phyloP scores from a whole-genome alignment of 2,113 vertebrate genomes.

The human region DNA sequence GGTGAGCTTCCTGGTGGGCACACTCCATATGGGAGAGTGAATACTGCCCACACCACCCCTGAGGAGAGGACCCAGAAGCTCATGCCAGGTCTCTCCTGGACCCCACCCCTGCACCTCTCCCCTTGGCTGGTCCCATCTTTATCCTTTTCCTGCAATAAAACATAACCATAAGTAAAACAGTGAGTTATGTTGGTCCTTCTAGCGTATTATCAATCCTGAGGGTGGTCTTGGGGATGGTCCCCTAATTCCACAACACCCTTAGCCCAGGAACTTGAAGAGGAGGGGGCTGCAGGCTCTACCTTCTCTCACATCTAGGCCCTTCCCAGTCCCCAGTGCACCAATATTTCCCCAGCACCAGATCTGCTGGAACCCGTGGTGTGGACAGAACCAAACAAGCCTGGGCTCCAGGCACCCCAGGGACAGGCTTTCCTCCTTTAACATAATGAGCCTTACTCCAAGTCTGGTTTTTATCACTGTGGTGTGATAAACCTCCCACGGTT shows the following conservation, averaged over 20 bases:
- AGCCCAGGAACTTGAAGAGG: not conserved
- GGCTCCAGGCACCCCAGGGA: not conserved
- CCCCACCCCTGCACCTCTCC: not conserved
- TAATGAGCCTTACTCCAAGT: not conserved
- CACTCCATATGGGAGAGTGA: no score
- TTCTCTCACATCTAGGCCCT: not conserved
- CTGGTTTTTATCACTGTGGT: not conserved
- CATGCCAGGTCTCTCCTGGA: not conserved
- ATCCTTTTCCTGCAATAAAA: not conserved
- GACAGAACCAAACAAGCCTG: not conserved
- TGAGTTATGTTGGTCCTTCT: not conserved
- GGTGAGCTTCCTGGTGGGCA: no score
- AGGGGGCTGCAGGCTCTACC: not conserved
- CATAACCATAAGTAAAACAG: not conserved
- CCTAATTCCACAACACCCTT: not conserved
- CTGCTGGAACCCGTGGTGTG: not conserved
- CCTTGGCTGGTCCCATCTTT: not conserved
- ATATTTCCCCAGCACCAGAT: not conserved
- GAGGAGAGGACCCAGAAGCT: not conserved
- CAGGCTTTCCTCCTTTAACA: not conserved
- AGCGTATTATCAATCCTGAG: not conserved
- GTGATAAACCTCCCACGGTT: no score
- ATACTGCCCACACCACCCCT: fast-evolving
- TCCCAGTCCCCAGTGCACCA: not conserved
- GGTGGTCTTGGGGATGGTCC: not conserved